Evolutionary conservation across 2,113 vertebrate species (phyloP).

Genomic region (Zosterops lateralis): DNA sequence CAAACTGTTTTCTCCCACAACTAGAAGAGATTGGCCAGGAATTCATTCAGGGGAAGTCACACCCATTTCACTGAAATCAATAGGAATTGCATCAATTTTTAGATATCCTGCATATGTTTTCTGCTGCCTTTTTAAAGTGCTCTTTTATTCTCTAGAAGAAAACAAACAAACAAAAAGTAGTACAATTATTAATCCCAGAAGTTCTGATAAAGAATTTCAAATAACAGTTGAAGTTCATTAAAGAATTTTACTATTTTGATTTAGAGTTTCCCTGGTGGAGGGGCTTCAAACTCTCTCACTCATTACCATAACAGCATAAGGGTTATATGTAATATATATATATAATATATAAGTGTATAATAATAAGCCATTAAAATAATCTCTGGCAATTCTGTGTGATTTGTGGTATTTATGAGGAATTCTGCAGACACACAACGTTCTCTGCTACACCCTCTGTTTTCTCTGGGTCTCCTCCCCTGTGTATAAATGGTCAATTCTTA

Average conservation of each 20-base stretch:
- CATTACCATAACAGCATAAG: conserved; percentile 69
- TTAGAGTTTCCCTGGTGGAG: conserved; percentile 52
- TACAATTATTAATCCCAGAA: conserved; percentile 11
- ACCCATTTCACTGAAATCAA: not conserved
- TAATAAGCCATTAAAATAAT: conserved; percentile 70
- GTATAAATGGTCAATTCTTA: conserved; percentile 63
- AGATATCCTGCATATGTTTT: not conserved
- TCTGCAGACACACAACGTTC: conserved; percentile 7
- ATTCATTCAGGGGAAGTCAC: not conserved
- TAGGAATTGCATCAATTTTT: not conserved
- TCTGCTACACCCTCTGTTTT: conserved; percentile 15
- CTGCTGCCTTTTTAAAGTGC: not conserved
- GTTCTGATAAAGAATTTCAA: conserved; percentile 40
- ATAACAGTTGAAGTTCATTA: conserved; percentile 38
- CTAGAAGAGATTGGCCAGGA: not conserved
- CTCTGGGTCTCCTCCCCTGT: conserved; percentile 12
- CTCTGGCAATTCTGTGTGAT: conserved; percentile 65
- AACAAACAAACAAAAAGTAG: not conserved
- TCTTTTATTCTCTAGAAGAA: not conserved
- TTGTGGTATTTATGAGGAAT: conserved; percentile 54
- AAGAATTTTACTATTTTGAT: conserved; percentile 51
- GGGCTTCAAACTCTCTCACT: conserved; percentile 60
- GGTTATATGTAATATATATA: not conserved
- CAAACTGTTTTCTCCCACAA: not conserved
- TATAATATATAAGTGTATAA: no score